Evolutionary conservation across 92 coral and sea anemone species (phyloP), one percentile per base, ranked within the genome.

Genomic region (Pocillopora meandrina): DNA sequence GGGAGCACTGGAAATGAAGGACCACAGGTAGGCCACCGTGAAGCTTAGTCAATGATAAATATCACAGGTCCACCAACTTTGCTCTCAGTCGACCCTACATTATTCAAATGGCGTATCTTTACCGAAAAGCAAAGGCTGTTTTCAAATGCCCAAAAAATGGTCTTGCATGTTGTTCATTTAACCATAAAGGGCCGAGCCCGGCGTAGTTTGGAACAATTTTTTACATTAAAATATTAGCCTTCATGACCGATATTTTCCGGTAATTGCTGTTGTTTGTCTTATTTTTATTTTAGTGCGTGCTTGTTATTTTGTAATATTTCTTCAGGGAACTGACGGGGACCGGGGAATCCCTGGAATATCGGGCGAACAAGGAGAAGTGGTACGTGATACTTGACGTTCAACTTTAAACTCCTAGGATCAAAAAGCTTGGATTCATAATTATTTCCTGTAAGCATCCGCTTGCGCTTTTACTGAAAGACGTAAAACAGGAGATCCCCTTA

Each of bases 301-400:
- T 33, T 49, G 20, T 18, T 47, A 19, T 17, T n/a, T 26, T n/a
- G 10, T 31, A 26, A 1, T 33, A 1, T 59, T 76, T 8, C 20
- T 60, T 75, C 56, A 81, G 85, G 85, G 85, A 59, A 36, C 77
- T 57, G 85, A 81, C 15, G 85, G 85, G 19, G 77, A 58, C 10
- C 66, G 77, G 18, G 85, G 85, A 5, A 58, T 19, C 36, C 34
- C 19, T 33, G 85, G 85, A 8, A 5, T 34, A 14, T 6, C 76
- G 9, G 85, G 85, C 58, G 85, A 71, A 19, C 85, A 81, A 14
- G 85, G 85, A 67, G 68, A 20, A 11, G 60, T 33, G 85, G 85
- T 79, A 66, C 52, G 52, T 42, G 52, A 42, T 42, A 42, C 31
- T 26, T 26, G 31, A 26, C 31, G 31, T 42, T 42, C 52, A 42